These are phyloP conservation scores for Campylomormyrus tamandua DNA, from an alignment of 2,113 vertebrate species.

Conservation along the genomic window DNA sequence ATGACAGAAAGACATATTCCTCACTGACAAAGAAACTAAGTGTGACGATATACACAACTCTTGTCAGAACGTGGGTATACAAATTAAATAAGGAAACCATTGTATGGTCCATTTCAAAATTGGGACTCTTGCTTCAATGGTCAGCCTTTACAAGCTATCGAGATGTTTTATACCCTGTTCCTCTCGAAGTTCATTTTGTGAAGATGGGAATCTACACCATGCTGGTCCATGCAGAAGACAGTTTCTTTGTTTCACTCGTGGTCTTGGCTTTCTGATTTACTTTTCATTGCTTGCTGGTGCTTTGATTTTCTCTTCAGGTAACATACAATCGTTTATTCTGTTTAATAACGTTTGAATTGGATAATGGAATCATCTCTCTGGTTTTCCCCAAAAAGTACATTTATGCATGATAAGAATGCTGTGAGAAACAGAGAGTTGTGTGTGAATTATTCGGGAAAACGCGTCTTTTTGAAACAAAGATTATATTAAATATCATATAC, in stretches of 20 bases:
- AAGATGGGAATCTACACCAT: not conserved
- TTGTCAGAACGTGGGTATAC: conserved; percentile 18
- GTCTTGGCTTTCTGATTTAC: not conserved
- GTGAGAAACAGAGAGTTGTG: not conserved
- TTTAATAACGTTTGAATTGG: not conserved
- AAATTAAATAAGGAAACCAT: conserved; percentile 34
- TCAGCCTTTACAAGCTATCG: not conserved
- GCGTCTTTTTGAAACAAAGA: conserved; percentile 16
- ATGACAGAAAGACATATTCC: conserved; percentile 24
- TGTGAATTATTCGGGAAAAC: not conserved
- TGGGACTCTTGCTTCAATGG: not conserved
- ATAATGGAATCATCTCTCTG: not conserved
- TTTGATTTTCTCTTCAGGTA: not conserved
- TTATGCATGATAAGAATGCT: not conserved
- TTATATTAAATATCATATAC: conserved; percentile 19
- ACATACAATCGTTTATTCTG: not conserved
- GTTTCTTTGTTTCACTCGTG: not conserved
- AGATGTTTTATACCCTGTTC: not conserved
- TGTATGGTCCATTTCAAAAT: conserved; percentile 31
- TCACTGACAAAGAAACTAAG: conserved; percentile 24
- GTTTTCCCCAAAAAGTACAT: not conserved
- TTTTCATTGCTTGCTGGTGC: not conserved
- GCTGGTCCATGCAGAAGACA: not conserved
- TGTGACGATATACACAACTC: conserved; percentile 28
- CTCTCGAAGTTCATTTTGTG: not conserved